phyloP scores from a whole-genome alignment of 2,797 vertebrate species.

The Enteromius mattozi region DNA sequence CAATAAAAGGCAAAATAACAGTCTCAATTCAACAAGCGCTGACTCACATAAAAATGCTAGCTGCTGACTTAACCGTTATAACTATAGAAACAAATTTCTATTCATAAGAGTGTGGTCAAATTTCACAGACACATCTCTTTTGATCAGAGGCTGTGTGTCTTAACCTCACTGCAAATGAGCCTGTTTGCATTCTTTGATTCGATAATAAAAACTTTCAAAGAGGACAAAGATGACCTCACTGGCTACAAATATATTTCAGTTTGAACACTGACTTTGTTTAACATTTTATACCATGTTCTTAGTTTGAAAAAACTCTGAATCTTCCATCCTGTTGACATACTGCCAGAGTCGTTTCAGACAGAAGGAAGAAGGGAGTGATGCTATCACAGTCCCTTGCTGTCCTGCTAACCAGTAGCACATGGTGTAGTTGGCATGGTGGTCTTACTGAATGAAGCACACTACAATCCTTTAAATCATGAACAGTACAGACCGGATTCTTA shows the following conservation, averaged over 20 bases:
- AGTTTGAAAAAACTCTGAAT: constrained; percentile 38
- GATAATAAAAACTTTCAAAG: constrained; percentile 17
- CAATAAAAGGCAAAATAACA: not conserved
- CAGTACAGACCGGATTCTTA: constrained; percentile 2
- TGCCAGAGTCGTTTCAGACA: constrained; percentile 12
- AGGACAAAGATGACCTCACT: constrained; percentile 12
- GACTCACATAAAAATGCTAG: not conserved
- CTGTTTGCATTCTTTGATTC: constrained; percentile 18
- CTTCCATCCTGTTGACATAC: no score
- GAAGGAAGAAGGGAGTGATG: constrained; percentile 35
- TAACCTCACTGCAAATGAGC: constrained; percentile 21
- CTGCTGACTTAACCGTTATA: constrained; percentile 19
- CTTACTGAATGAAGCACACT: constrained; percentile 9
- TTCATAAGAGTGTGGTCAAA: not conserved
- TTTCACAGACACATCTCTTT: not conserved
- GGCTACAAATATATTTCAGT: constrained; percentile 4
- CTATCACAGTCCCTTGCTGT: constrained; percentile 27
- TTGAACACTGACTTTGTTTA: not conserved
- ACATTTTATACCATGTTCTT: constrained; percentile 22
- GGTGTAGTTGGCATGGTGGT: constrained; percentile 40
- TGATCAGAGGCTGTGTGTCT: constrained; percentile 7
- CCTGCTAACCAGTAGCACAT: constrained; percentile 49
- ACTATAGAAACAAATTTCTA: not conserved
- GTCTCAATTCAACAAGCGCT: not conserved
- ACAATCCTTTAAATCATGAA: constrained; percentile 17